A percentile compares a stretch with the other conserved stretches of the same genome.
phyloP scores from a whole-genome alignment of 1,140 invertebrate species.

The Saccostrea cuccullata region DNA sequence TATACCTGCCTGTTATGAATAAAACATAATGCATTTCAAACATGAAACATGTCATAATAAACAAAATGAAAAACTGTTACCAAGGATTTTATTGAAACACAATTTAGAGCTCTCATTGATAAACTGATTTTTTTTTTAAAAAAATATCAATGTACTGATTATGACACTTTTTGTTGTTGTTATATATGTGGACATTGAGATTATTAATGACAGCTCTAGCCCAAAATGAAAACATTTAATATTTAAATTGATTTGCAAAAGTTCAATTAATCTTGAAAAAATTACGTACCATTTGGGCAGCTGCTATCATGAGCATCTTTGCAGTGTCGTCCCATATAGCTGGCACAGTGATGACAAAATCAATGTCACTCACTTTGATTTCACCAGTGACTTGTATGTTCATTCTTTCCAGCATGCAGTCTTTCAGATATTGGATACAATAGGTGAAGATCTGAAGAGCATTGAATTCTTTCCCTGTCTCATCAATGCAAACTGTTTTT shows the following conservation, averaged over 20 bases:
- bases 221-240: no score
- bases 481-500: background rate
- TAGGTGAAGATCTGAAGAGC: background rate
- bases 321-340: conserved; percentile 21
- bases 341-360: conserved; percentile 11
- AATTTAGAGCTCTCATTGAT: no score
- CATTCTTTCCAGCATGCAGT: background rate
- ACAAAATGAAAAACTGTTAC: no score
- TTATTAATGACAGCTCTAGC: no score
- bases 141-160: no score
- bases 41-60: no score
- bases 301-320: background rate
- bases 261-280: no score
- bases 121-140: no score
- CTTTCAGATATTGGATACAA: background rate
- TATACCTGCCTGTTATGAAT: background rate
- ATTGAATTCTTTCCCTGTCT: conserved; percentile 6
- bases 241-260: no score
- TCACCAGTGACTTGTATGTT: background rate
- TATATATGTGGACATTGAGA: no score
- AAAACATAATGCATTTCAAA: background rate
- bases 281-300: background rate
- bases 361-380: background rate
- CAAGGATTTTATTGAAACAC: no score
- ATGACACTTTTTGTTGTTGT: no score